These are phyloP conservation scores for Brachionus rubens DNA, from an alignment of 1,140 invertebrate species.

Conservation along the genomic window DNA sequence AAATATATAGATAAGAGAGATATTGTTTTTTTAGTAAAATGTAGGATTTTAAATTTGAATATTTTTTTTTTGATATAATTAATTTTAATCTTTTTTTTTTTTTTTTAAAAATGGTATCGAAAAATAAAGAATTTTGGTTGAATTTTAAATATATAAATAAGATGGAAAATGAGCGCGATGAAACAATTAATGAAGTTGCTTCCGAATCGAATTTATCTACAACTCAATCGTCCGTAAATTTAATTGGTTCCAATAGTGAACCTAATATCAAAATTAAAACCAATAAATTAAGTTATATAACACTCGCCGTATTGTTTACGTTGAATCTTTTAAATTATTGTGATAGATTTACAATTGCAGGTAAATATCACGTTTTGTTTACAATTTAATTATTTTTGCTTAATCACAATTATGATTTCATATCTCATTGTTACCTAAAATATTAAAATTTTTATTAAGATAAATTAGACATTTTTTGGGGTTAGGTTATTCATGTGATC, in stretches of 20 bases:
- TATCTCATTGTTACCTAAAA: not conserved
- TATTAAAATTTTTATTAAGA: not conserved
- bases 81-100: too few species aligned
- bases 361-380: not conserved
- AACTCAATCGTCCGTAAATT: not conserved
- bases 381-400: not conserved
- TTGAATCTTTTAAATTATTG: slow-evolving; percentile 43
- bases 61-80: too few species aligned
- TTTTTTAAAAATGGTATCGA: not conserved
- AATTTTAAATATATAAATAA: not conserved
- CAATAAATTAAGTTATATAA: slow-evolving; percentile 21
- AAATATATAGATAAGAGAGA: too few species aligned
- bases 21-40: too few species aligned
- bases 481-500: too few species aligned
- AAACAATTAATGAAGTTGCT: not conserved
- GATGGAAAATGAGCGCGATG: not conserved
- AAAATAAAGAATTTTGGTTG: not conserved
- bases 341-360: slow-evolving; percentile 43
- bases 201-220: slow-evolving; percentile 7
- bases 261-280: not conserved
- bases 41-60: too few species aligned
- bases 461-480: too few species aligned
- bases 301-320: not conserved
- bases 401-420: not conserved
- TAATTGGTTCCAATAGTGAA: not conserved